Base-by-base conservation (phyloP, 2,797 vertebrate species). In the Leontopithecus rosalia region DNA sequence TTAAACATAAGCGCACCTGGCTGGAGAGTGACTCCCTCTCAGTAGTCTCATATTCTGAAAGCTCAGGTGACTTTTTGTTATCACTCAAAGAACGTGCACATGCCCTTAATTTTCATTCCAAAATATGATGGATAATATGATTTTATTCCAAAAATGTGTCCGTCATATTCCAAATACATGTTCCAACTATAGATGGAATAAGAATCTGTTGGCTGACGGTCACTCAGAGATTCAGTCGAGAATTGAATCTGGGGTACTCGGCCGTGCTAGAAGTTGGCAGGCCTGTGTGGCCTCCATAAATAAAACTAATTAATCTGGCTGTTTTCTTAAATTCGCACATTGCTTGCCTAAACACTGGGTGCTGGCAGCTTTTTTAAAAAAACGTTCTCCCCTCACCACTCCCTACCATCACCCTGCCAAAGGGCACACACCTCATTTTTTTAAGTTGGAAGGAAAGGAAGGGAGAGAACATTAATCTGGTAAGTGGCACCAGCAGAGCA, bases 281-380 rank as follows among this genome's bases (percentile, higher is more conserved):
- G 86, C 36, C 50, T 57, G 41, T 33, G 4, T 61, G 50, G 11
- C n/a, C 30, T 87, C 77, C 50, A 2, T 79, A 73, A 88, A 82
- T 88, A 77, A 77, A 97, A 88, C 46, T 36, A 82, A 79, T 88
- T 57, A 57, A 70, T 88, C 22, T 67, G 39, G 41, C 43, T 90
- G 3, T 89, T 92, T 64, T 36, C 14, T 93, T 77, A 70, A 88
- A 43, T 73, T 93, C 24, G 88, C 43, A 14, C 61, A 46, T 46
- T 92, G 55, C 43, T 92, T 91, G 36, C 20, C 39, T 86, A 77
- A 94, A 64, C 10, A 58, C 6, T 73, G 24, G 17, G 7, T 91
- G 28, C 36, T 83, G 55, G 33, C 43, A 52, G 30, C 39, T 77
- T 30, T 39, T 52, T 13, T 52, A 26, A 19, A 22, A 41, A 26